Evolutionary conservation across 2,888 invertebrate genomes (phyloP).

Genomic region (Scaptomyza parva): DNA sequence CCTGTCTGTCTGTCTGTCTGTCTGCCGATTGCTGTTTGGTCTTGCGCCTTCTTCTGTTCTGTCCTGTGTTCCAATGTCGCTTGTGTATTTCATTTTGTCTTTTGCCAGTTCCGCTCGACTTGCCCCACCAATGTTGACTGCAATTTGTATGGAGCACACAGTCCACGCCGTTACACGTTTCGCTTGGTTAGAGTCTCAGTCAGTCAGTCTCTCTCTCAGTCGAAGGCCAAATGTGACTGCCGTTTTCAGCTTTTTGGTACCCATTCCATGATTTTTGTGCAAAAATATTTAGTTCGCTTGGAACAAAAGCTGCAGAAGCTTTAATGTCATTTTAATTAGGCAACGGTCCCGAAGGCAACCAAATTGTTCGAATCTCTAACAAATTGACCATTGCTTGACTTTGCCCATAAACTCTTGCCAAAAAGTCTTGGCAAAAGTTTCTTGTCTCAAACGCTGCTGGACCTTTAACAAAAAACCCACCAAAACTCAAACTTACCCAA

Average conservation of each 20-base stretch:
- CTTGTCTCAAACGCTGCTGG: conserved; percentile 30
- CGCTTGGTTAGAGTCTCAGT: conserved; percentile 65
- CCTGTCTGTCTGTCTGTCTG: conserved; percentile 39
- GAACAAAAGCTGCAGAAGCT: conserved; percentile 53
- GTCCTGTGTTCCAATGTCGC: conserved; percentile 51
- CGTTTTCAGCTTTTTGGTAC: conserved; percentile 2
- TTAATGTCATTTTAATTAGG: conserved; percentile 77
- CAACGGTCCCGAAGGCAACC: conserved; percentile 51
- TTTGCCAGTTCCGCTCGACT: conserved; percentile 75
- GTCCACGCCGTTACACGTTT: conserved; percentile 58
- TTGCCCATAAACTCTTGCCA: conserved; percentile 42
- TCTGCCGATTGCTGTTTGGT: conserved; percentile 43
- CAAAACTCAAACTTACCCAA: conserved; percentile 30
- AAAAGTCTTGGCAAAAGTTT: conserved; percentile 50
- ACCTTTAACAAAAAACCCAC: conserved; percentile 52
- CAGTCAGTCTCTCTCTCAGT: conserved; percentile 24
- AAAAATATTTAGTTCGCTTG: conserved; percentile 8
- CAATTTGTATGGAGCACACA: conserved; percentile 73
- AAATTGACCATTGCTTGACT: conserved; percentile 75
- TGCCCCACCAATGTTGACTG: conserved; percentile 76
- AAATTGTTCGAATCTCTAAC: conserved; percentile 67
- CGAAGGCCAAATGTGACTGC: conserved; percentile 64
- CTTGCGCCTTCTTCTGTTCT: conserved; percentile 44
- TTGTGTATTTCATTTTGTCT: conserved; percentile 76
- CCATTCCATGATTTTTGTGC: background rate